A percentile compares a stretch with the other conserved stretches of the same genome.
These are phyloP conservation scores for Aethina tumida DNA, from an alignment of 1,140 invertebrate species.

Conservation along the genomic window DNA sequence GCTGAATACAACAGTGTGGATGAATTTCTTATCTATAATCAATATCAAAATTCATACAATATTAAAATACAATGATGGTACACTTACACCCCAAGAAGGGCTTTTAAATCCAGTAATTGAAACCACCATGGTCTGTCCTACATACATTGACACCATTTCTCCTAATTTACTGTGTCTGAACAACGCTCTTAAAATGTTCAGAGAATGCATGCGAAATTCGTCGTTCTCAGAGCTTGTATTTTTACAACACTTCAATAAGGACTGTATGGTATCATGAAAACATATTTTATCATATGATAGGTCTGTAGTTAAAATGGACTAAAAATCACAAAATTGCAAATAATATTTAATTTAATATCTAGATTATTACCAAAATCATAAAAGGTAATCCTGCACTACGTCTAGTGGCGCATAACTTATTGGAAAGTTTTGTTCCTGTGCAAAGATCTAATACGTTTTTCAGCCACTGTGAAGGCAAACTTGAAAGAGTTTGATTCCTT, in stretches of 20 bases:
- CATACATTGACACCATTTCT: slow-evolving; percentile 60
- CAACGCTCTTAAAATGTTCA: slow-evolving; percentile 78
- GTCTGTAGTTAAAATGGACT: slow-evolving; percentile 63
- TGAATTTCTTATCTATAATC: slow-evolving; percentile 67
- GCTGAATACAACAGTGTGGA: slow-evolving; percentile 76
- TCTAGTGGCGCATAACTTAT: slow-evolving; percentile 64
- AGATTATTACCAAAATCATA: slow-evolving; percentile 62
- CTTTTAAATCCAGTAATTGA: slow-evolving; percentile 68
- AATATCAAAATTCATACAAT: slow-evolving; percentile 8
- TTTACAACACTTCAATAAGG: slow-evolving; percentile 42
- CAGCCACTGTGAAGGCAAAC: slow-evolving; percentile 49
- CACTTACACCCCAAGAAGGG: slow-evolving; percentile 65
- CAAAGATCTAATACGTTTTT: slow-evolving; percentile 36
- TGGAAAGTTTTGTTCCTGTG: slow-evolving; percentile 21
- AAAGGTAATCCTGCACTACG: slow-evolving; percentile 87
- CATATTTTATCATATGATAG: slow-evolving; percentile 41
- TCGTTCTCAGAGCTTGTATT: slow-evolving; percentile 11
- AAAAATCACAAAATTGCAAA: slow-evolving; percentile 21
- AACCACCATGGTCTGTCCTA: slow-evolving; percentile 59
- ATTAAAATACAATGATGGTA: slow-evolving; percentile 8
- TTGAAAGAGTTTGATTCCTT: slow-evolving; percentile 10
- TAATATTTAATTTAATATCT: not conserved
- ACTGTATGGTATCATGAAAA: slow-evolving; percentile 52
- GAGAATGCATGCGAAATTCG: slow-evolving; percentile 60
- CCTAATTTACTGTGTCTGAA: slow-evolving; percentile 66